phyloP scores from a whole-genome alignment of 2,888 invertebrate species.

The Drosophila percnosoma region DNA sequence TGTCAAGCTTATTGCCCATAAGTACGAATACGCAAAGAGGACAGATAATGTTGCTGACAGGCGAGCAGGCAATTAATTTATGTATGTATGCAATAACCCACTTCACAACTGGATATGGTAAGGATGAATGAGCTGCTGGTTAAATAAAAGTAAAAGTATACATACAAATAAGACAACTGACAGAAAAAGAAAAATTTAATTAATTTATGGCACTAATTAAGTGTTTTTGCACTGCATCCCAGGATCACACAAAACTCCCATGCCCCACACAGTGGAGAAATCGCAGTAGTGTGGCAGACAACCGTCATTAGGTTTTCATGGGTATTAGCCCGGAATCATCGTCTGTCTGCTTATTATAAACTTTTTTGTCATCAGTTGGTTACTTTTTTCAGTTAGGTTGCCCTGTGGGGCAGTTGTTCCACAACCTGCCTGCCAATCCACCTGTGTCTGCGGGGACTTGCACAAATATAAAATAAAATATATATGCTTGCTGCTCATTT shows the following conservation, averaged over 20 bases:
- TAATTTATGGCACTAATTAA: slow-evolving; percentile 57
- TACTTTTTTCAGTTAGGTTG: slow-evolving; percentile 25
- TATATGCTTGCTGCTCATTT: slow-evolving; percentile 31
- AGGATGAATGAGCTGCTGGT: slow-evolving; percentile 57
- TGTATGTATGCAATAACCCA: slow-evolving; percentile 58
- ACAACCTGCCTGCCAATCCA: neutral
- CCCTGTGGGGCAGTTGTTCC: neutral
- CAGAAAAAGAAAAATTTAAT: slow-evolving; percentile 67
- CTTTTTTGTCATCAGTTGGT: slow-evolving; percentile 68
- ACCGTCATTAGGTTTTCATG: slow-evolving; percentile 31
- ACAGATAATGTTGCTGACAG: slow-evolving; percentile 67
- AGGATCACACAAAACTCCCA: slow-evolving; percentile 29
- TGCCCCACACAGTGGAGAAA: slow-evolving; percentile 41
- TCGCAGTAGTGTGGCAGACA: slow-evolving; percentile 55
- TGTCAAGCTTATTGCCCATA: slow-evolving; percentile 54
- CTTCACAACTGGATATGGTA: slow-evolving; percentile 5
- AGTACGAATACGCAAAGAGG: slow-evolving; percentile 38
- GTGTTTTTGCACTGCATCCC: slow-evolving; percentile 5
- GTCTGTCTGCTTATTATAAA: slow-evolving; percentile 78
- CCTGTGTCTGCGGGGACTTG: slow-evolving; percentile 1
- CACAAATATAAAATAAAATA: neutral
- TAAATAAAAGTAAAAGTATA: slow-evolving; percentile 34
- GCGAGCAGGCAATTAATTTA: slow-evolving; percentile 57
- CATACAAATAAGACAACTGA: slow-evolving; percentile 24
- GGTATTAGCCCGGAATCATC: slow-evolving; percentile 52